Conservation (phyloP, 1,140 invertebrate species). For the Drosophila grimshawi region DNA sequence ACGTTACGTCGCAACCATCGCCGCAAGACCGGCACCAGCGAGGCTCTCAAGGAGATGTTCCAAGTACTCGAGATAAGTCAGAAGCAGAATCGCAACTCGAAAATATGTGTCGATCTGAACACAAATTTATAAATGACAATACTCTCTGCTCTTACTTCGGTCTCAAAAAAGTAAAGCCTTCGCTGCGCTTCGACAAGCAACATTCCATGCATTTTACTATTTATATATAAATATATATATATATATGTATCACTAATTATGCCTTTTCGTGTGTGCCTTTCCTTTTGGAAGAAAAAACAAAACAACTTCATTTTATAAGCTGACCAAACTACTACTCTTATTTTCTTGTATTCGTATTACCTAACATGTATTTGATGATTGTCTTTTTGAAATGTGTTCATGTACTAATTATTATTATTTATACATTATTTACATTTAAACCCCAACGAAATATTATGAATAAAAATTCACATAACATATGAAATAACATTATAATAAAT, state of each 20-base stretch:
- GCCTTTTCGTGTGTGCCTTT: constrained; percentile 32
- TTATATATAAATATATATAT: constrained; percentile 29
- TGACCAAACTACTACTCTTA: neutral
- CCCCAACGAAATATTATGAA: constrained; percentile 53
- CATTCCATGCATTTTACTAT: constrained; percentile 73
- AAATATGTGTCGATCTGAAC: constrained; percentile 77
- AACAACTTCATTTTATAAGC: neutral
- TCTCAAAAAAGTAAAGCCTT: constrained; percentile 67
- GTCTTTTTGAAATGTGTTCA: constrained; percentile 62
- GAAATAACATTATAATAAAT: neutral
- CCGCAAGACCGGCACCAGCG: constrained; percentile 74
- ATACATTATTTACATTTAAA: constrained; percentile 38
- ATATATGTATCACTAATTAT: neutral
- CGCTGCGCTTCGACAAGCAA: constrained; percentile 63
- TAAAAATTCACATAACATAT: constrained; percentile 36
- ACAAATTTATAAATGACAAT: constrained; percentile 32
- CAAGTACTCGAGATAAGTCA: constrained; percentile 82
- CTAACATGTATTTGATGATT: constrained; percentile 22
- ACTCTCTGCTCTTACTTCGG: constrained; percentile 47
- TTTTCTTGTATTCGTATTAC: neutral
- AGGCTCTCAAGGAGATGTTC: constrained; percentile 83
- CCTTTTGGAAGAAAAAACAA: constrained; percentile 4
- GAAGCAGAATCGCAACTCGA: constrained; percentile 82
- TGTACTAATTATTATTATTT: constrained; percentile 41
- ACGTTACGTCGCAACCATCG: constrained; percentile 75